A percentile compares a stretch with the other conserved stretches of the same genome.
phyloP scores from a whole-genome alignment of 2,888 invertebrate genomes.

The Zelleria hepariella region DNA sequence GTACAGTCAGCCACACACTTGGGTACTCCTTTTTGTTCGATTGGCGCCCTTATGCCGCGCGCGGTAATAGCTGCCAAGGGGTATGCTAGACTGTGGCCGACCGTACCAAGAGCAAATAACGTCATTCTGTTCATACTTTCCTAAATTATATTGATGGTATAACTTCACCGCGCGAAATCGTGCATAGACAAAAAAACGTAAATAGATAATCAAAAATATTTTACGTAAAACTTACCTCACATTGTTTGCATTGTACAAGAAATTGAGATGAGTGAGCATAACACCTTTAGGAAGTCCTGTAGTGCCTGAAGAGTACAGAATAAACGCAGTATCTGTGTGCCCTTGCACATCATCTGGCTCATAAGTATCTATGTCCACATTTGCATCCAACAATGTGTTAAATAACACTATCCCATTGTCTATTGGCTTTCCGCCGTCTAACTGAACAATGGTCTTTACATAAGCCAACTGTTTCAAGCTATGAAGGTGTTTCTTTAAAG shows the following conservation, averaged over 20 bases:
- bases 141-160: too few relatives aligned
- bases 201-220: neutral
- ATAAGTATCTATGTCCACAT: slow-evolving; percentile 14
- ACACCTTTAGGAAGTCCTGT: slow-evolving; percentile 57
- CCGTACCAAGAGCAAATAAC: too few relatives aligned
- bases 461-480: slow-evolving; percentile 45
- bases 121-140: too few relatives aligned
- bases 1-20: too few relatives aligned
- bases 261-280: slow-evolving; percentile 41
- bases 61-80: too few relatives aligned
- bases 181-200: too few relatives aligned
- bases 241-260: slow-evolving; percentile 6
- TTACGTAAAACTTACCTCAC: neutral
- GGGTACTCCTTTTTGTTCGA: too few relatives aligned
- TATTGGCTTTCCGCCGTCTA: neutral
- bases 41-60: too few relatives aligned
- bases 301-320: slow-evolving; percentile 57
- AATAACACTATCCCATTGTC: neutral
- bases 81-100: too few relatives aligned
- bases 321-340: slow-evolving; percentile 31
- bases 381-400: slow-evolving; percentile 10
- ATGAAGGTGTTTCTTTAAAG: slow-evolving; percentile 43
- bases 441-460: slow-evolving; percentile 46
- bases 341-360: slow-evolving; percentile 32
- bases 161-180: too few relatives aligned